Evolutionary conservation across 2,888 invertebrate species (phyloP).

Genomic region (Drosophila mercatorum): DNA sequence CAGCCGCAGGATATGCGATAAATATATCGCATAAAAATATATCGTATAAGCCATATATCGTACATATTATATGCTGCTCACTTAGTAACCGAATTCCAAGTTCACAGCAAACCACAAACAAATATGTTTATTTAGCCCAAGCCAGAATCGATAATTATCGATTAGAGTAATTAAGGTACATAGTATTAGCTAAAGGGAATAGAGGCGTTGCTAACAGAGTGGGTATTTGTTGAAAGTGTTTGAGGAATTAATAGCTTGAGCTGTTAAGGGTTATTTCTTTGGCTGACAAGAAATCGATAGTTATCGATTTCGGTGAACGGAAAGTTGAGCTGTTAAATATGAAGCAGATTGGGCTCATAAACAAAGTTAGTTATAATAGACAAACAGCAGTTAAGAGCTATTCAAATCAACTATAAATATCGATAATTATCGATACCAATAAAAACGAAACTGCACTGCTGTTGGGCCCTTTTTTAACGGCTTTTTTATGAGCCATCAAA

Average conservation of each 20-base stretch:
- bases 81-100: not conserved
- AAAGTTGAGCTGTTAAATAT: not conserved
- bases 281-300: not conserved
- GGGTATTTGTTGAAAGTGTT: not conserved
- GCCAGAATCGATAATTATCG: not conserved
- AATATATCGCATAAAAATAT: not conserved
- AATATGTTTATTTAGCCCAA: not conserved
- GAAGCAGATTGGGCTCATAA: not conserved
- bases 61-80: not conserved
- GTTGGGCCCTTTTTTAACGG: not conserved
- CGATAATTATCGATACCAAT: slow-evolving; percentile 2
- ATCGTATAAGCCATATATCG: not conserved
- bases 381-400: not conserved
- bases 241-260: not conserved
- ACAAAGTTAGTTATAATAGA: not conserved
- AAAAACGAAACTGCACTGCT: not conserved
- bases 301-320: no score
- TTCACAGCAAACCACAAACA: not conserved
- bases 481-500: slow-evolving; percentile 2
- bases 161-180: not conserved
- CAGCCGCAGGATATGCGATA: not conserved
- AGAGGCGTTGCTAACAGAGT: no score
- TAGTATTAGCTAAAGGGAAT: not conserved
- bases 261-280: not conserved
- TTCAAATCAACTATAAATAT: not conserved